A percentile compares a stretch with the other conserved stretches of the same genome.
These are phyloP conservation scores for Mionectes macconnelli DNA, from an alignment of 2,113 vertebrate genomes.

Conservation along the genomic window DNA sequence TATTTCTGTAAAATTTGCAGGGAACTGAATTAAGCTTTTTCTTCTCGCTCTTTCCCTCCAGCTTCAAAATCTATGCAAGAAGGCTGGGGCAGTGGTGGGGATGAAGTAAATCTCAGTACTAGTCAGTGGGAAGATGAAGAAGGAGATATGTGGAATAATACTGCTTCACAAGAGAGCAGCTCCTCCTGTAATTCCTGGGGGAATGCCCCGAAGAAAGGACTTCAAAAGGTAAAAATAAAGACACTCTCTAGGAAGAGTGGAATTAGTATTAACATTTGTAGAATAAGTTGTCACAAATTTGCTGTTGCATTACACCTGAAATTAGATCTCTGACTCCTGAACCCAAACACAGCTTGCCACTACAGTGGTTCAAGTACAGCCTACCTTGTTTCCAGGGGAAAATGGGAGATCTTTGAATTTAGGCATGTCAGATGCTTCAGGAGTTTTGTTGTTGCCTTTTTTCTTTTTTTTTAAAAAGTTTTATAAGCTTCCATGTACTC, in stretches of 20 bases:
- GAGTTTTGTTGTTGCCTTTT: background rate
- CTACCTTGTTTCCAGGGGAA: background rate
- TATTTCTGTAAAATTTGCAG: background rate
- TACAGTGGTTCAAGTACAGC: constrained; percentile 34
- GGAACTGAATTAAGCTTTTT: background rate
- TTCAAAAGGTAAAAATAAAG: constrained; percentile 82
- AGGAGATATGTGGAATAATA: constrained; percentile 93
- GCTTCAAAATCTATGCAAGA: constrained; percentile 99
- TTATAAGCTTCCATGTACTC: background rate
- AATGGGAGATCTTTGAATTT: background rate
- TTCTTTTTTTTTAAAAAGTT: background rate
- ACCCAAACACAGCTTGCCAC: background rate
- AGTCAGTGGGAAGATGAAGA: constrained; percentile 93
- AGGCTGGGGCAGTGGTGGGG: constrained; percentile 91
- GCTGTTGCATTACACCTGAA: background rate
- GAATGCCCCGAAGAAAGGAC: constrained; percentile 88
- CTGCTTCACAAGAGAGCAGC: constrained; percentile 90
- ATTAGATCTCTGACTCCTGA: constrained; percentile 1
- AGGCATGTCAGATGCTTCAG: background rate
- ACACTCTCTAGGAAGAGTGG: background rate
- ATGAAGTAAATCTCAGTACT: constrained; percentile 84
- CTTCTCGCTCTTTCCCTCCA: constrained; percentile 54
- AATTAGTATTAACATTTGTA: background rate
- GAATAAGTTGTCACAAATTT: background rate
- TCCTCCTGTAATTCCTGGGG: constrained; percentile 94